Percentiles rank a stretch among this genome's conserved stretches.
Conservation (phyloP, 2,888 invertebrate species). For the Odontocolon sp. region DNA sequence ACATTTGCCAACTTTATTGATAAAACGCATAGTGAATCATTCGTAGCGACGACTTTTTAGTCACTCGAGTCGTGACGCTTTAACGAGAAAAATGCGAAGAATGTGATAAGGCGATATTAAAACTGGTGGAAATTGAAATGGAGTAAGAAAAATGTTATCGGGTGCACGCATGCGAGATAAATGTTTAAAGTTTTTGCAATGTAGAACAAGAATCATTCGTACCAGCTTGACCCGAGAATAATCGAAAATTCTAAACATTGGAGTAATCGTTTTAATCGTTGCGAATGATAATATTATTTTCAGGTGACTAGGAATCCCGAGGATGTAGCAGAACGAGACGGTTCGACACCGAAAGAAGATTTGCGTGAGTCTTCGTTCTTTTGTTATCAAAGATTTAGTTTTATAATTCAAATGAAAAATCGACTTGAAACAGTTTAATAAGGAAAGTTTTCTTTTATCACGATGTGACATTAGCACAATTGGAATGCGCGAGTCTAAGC, state of each 20-base stretch:
- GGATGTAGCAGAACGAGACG: slow-evolving; percentile 68
- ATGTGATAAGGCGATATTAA: slow-evolving; percentile 28
- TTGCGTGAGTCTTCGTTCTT: slow-evolving; percentile 73
- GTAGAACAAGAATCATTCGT: slow-evolving; percentile 15
- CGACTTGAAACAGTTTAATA: neutral
- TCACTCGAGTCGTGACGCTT: too few species aligned
- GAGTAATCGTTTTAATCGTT: slow-evolving; percentile 28
- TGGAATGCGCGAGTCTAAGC: slow-evolving; percentile 73
- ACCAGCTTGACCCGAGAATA: slow-evolving; percentile 47
- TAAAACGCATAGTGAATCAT: neutral
- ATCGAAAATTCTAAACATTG: slow-evolving; percentile 28
- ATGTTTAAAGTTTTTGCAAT: slow-evolving; percentile 25
- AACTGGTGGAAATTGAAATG: slow-evolving; percentile 3
- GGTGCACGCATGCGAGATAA: neutral
- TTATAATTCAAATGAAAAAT: neutral
- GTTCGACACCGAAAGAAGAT: slow-evolving; percentile 73
- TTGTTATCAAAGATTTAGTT: neutral
- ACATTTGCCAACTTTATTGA: too few species aligned
- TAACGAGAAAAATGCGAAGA: slow-evolving; percentile 8
- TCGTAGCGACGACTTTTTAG: too few species aligned
- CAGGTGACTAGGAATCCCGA: slow-evolving; percentile 70
- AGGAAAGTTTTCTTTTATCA: neutral
- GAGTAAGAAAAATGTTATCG: slow-evolving; percentile 31
- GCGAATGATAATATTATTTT: slow-evolving; percentile 22
- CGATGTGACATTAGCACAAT: slow-evolving; percentile 71